A percentile compares a stretch with the other conserved stretches of the same genome.
phyloP scores from a whole-genome alignment of 2,888 invertebrate species.

The Ophioninae sp. region DNA sequence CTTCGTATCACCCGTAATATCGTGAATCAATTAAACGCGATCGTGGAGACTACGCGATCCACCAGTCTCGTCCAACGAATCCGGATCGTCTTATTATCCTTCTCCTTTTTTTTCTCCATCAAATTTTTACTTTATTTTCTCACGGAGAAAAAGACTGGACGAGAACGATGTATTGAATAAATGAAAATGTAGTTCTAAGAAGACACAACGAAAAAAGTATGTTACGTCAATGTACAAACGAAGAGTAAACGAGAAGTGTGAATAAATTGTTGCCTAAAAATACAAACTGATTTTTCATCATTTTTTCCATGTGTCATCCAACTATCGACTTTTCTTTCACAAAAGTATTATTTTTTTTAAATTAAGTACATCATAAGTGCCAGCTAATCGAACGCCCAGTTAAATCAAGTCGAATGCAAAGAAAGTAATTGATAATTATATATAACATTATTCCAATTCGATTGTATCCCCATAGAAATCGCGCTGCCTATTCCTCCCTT shows the following conservation, averaged over 20 bases:
- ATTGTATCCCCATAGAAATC: too few species aligned
- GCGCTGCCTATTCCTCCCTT: too few species aligned
- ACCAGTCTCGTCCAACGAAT: conserved; percentile 73
- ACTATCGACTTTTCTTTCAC: neutral
- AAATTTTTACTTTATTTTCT: conserved; percentile 9
- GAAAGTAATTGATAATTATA: too few species aligned
- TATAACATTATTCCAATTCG: too few species aligned
- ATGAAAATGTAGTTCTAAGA: conserved; percentile 49
- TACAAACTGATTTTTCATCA: neutral
- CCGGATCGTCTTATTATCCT: conserved; percentile 54
- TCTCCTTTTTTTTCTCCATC: conserved; percentile 18
- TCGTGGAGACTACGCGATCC: conserved; percentile 29
- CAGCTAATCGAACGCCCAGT: too few species aligned
- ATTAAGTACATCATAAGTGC: too few species aligned
- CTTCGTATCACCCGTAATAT: conserved; percentile 26
- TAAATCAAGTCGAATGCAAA: too few species aligned
- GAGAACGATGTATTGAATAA: conserved; percentile 48
- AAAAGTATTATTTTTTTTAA: neutral
- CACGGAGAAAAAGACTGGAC: conserved; percentile 28
- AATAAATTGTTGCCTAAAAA: conserved; percentile 80
- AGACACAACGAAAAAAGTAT: conserved; percentile 57
- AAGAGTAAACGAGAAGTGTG: conserved; percentile 61
- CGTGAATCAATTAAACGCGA: conserved; percentile 23
- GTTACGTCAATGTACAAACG: conserved; percentile 62
- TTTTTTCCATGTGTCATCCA: neutral